These are phyloP conservation scores for Fregata magnificens DNA, from an alignment of 2,113 vertebrate species.

Conservation along the genomic window DNA sequence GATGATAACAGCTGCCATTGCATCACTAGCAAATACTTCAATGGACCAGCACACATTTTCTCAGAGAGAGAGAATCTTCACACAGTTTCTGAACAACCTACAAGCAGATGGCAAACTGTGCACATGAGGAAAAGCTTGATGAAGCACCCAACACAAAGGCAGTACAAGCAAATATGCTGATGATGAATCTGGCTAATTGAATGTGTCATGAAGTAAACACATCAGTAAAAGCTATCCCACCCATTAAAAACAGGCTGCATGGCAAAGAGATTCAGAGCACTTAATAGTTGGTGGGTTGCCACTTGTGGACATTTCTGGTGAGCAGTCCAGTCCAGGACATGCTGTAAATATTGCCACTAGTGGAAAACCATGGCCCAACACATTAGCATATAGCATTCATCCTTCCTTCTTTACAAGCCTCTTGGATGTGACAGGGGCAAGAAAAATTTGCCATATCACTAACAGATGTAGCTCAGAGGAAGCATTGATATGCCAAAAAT, in stretches of 20 bases:
- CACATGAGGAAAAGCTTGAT: slow-evolving; percentile 49
- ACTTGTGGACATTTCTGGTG: neutral
- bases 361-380: neutral
- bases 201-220: slow-evolving; percentile 42
- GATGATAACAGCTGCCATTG: slow-evolving; percentile 68
- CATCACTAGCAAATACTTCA: slow-evolving; percentile 64
- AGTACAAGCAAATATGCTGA: neutral
- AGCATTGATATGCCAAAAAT: neutral
- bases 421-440: neutral
- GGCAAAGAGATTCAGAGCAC: neutral
- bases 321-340: neutral
- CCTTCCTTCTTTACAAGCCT: neutral
- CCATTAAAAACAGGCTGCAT: slow-evolving; percentile 5
- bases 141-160: slow-evolving; percentile 41
- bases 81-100: slow-evolving; percentile 47
- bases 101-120: slow-evolving; percentile 57
- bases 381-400: neutral
- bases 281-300: neutral
- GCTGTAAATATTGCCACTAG: neutral
- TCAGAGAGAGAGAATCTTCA: slow-evolving; percentile 58
- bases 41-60: slow-evolving; percentile 53
- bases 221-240: slow-evolving; percentile 6
- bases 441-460: neutral
- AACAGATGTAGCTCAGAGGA: neutral
- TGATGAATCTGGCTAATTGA: slow-evolving; percentile 46